Evolutionary conservation across 2,797 vertebrate species (phyloP), one percentile per base, ranked within the genome.

Genomic region (Spinus olivaceus): DNA sequence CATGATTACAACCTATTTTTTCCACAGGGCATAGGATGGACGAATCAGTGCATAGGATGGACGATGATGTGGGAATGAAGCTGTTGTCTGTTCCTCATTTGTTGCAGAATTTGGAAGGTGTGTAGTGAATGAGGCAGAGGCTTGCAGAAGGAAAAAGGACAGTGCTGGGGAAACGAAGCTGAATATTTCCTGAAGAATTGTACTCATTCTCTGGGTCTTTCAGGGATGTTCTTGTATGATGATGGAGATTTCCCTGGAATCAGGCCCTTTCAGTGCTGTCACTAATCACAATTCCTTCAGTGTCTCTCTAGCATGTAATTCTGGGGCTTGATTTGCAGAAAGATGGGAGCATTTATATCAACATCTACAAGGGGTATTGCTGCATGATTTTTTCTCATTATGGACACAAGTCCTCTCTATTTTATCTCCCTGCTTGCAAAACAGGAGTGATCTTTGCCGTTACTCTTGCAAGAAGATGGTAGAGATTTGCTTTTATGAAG

Each of bases 51-150:
- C 91, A 94, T 96, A 92, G 94, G 89, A 96, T 94, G 96, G 95
- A 97, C 59, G 95, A 96, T 96, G 91, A 91, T 96, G 92, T 95
- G 92, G 95, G 92, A 77, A 92, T 96, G 95, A 94, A 96, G 96
- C 95, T 97, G 77, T 96, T 97, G 85, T 96, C 96, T 96, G 95
- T 97, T 88, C 95, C 96, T 96, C 96, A 96, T 96, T 97, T 97
- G 90, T 97, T 97, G 95, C 96, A 97, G 95, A 97, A 96, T 94
- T 94, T 97, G 92, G 95, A 97, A 96, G 95, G 95, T 96, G 95
- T 97, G 96, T 97, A 94, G 94, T 85, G 91, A 96, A 92, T 84
- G 83, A 96, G 94, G 78, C 91, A 92, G 80, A 81, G 63, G 70
- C 41, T 53, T 94, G 51, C 49, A 94, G 80, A 72, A 86, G 16